These are phyloP conservation scores for Parnassius orleans DNA, from an alignment of 2,888 invertebrate species.

Conservation along the genomic window DNA sequence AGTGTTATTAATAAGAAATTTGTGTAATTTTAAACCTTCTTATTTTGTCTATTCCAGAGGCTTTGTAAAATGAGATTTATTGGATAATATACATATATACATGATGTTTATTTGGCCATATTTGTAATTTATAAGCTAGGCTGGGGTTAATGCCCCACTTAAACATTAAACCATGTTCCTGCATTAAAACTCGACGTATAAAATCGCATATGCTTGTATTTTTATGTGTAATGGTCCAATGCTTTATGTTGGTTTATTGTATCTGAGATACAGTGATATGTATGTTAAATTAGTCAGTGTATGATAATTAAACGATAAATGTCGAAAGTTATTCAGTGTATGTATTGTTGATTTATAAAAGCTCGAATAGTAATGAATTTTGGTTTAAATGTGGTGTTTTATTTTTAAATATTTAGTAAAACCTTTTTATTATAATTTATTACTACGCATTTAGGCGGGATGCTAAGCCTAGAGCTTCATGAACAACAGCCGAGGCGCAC, in stretches of 20 bases:
- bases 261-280: neutral
- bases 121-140: slow-evolving; percentile 6
- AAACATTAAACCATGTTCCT: slow-evolving; percentile 9
- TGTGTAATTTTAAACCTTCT: neutral
- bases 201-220: neutral
- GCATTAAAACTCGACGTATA: neutral
- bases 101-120: slow-evolving; percentile 15
- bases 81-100: neutral
- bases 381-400: slow-evolving; percentile 5
- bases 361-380: slow-evolving; percentile 3
- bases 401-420: neutral
- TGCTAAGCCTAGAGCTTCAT: too few relatives aligned
- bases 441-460: too few relatives aligned
- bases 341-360: slow-evolving; percentile 12
- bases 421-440: neutral
- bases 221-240: too few relatives aligned
- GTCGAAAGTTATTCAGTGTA: neutral
- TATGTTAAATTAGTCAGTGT: slow-evolving; percentile 5
- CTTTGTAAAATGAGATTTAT: slow-evolving; percentile 1
- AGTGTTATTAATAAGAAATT: neutral
- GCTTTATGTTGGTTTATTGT: neutral
- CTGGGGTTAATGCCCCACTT: neutral
- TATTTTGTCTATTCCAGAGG: slow-evolving; percentile 2
- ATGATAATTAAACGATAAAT: neutral
- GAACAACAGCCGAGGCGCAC: too few relatives aligned